Percentiles rank a stretch among this genome's conserved stretches.
phyloP scores from a whole-genome alignment of 2,113 vertebrate species.

The Silurus meridionalis region DNA sequence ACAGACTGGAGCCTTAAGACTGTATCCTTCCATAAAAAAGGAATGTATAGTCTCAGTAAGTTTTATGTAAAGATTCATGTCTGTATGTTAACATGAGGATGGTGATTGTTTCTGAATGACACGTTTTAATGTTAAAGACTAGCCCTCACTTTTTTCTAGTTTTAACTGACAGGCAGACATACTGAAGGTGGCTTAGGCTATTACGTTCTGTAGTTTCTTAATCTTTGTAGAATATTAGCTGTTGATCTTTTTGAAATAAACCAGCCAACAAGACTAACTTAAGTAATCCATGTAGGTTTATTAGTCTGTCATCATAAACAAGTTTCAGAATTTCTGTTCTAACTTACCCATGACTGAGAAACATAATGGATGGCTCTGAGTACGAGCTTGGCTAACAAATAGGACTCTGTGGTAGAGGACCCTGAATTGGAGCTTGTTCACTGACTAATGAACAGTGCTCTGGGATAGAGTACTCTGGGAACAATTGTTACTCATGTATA shows the following conservation, averaged over 20 bases:
- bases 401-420: too few relatives aligned
- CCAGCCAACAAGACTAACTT: neutral
- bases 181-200: neutral
- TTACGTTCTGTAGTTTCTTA: neutral
- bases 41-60: neutral
- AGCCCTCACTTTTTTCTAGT: neutral
- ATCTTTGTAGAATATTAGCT: neutral
- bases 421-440: too few relatives aligned
- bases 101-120: neutral
- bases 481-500: neutral
- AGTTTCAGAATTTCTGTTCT: neutral
- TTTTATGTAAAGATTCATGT: neutral
- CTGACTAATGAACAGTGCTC: too few relatives aligned
- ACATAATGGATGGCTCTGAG: neutral
- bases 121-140: neutral
- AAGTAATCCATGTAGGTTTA: neutral
- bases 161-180: neutral
- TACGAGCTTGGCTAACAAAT: too few relatives aligned
- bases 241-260: neutral
- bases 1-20: slow-evolving; percentile 89
- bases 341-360: too few relatives aligned
- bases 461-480: too few relatives aligned
- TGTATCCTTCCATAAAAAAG: slow-evolving; percentile 88
- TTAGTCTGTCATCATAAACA: neutral
- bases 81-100: neutral